Evolutionary conservation across 2,113 vertebrate species (phyloP).

Genomic region (Oncorhynchus tshawytscha): DNA sequence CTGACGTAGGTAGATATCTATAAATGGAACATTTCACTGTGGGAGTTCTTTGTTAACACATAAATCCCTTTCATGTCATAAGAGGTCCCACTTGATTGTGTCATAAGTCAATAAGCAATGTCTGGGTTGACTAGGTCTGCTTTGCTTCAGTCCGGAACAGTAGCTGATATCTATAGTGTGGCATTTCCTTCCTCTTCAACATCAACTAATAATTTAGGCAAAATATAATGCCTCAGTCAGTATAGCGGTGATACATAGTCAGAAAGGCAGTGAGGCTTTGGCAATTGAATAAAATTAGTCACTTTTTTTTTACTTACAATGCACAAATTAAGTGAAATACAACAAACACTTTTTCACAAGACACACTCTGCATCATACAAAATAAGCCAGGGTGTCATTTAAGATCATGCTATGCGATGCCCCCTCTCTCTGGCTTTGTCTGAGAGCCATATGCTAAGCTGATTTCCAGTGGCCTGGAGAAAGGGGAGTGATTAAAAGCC

Average conservation of each 20-base stretch:
- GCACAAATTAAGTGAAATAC: not conserved
- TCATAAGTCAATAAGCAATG: not conserved
- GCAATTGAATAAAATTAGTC: not conserved
- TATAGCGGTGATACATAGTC: not conserved
- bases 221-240: not conserved
- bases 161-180: not conserved
- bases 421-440: not conserved
- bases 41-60: not conserved
- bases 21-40: not conserved
- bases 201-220: not conserved
- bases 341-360: not conserved
- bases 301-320: not conserved
- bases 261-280: not conserved
- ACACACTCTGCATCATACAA: not conserved
- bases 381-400: no score
- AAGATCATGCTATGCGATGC: not conserved
- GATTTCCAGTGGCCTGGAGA: slow-evolving; percentile 39
- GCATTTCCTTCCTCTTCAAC: not conserved
- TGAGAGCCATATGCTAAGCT: slow-evolving; percentile 17
- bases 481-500: slow-evolving; percentile 53
- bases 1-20: slow-evolving; percentile 82
- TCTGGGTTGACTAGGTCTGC: not conserved
- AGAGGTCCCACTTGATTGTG: not conserved
- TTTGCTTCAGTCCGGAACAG: not conserved
- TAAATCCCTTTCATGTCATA: not conserved